A percentile compares a stretch with the other conserved stretches of the same genome.
Evolutionary conservation across 2,113 vertebrate species (phyloP).

Genomic region (Gymnarchus niloticus): DNA sequence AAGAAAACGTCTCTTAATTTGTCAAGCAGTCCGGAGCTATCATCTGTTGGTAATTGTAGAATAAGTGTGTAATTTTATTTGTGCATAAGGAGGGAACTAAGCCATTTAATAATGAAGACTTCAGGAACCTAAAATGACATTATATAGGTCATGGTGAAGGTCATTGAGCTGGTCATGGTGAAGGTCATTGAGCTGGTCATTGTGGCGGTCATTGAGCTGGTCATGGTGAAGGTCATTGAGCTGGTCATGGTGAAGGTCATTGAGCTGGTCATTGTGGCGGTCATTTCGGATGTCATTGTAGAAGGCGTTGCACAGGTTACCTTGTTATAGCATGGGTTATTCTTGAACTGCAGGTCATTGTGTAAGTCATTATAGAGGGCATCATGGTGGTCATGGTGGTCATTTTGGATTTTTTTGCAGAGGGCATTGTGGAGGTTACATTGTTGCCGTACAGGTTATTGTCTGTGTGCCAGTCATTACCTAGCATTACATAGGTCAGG

Average conservation of each 20-base stretch:
- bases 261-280: not conserved
- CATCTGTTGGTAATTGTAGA: not conserved
- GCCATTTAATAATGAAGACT: too few relatives aligned
- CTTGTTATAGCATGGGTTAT: not conserved
- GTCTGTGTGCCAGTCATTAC: too few relatives aligned
- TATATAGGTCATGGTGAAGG: too few relatives aligned
- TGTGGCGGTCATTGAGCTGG: not conserved
- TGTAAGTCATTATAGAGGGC: not conserved
- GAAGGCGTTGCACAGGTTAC: not conserved
- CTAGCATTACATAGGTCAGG: too few relatives aligned
- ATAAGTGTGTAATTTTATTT: too few relatives aligned
- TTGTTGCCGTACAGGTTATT: not conserved
- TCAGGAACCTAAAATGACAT: too few relatives aligned
- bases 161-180: not conserved
- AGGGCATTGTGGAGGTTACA: not conserved
- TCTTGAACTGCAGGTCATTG: not conserved
- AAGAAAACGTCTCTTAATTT: not conserved
- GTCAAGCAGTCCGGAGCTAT: not conserved
- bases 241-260: not conserved
- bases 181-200: not conserved
- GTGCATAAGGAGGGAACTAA: too few relatives aligned
- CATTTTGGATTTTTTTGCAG: not conserved
- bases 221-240: too few relatives aligned
- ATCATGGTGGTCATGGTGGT: not conserved
- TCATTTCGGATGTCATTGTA: not conserved